phyloP scores from a whole-genome alignment of 2,113 vertebrate species.

The Centropus bengalensis region DNA sequence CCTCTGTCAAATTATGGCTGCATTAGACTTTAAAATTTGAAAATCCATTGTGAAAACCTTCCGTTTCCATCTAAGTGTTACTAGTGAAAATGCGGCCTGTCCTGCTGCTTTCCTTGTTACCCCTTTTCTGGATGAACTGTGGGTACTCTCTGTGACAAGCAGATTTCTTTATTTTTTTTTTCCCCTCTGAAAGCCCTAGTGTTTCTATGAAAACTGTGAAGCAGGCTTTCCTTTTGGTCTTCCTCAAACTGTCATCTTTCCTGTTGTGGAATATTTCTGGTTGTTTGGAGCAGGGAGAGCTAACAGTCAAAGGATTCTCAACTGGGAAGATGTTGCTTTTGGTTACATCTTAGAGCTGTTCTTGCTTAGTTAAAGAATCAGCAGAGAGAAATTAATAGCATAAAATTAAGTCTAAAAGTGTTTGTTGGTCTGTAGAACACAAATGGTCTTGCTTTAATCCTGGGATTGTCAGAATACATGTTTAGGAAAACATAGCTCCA shows the following conservation, averaged over 20 bases:
- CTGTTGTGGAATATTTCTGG: not conserved
- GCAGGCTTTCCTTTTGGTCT: not conserved
- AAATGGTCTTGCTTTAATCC: not conserved
- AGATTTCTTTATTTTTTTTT: not conserved
- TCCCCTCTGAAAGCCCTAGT: not conserved
- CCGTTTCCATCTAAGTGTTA: not conserved
- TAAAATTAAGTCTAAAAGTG: not conserved
- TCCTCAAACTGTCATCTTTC: not conserved
- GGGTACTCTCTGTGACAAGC: not conserved
- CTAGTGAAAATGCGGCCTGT: not conserved
- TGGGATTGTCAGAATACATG: not conserved
- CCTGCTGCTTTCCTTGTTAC: not conserved
- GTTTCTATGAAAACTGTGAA: not conserved
- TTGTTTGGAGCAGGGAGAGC: not conserved
- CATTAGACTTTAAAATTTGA: slow-evolving; percentile 1
- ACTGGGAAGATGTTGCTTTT: not conserved
- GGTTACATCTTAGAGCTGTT: not conserved
- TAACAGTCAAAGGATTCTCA: not conserved
- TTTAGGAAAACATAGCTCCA: not conserved
- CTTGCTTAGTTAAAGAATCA: not conserved
- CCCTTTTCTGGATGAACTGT: not conserved
- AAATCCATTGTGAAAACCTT: not conserved
- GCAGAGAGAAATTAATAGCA: not conserved
- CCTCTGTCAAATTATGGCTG: not conserved
- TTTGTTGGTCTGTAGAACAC: not conserved